These are phyloP conservation scores for Falcunculus frontatus DNA, from an alignment of 2,113 vertebrate species.

Conservation along the genomic window DNA sequence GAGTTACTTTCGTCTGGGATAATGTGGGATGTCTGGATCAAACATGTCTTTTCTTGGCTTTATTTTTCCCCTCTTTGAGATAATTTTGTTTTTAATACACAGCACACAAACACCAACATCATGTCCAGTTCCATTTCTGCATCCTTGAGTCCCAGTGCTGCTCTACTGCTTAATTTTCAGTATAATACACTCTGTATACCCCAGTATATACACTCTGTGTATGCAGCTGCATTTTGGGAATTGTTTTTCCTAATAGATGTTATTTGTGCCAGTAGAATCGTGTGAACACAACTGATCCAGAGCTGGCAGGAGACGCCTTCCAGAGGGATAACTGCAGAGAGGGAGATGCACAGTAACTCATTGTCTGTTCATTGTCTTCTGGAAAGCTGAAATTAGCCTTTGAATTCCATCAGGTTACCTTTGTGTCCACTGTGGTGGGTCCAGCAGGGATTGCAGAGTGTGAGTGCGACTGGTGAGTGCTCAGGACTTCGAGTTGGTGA, in stretches of 20 bases:
- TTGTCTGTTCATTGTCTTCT: not conserved
- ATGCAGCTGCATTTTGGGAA: not conserved
- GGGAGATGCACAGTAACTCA: not conserved
- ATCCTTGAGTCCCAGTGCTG: not conserved
- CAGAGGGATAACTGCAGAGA: not conserved
- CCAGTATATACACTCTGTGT: accelerated
- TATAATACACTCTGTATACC: accelerated
- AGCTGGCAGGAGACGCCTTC: not conserved
- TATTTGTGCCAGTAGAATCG: not conserved
- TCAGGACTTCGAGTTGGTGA: accelerated
- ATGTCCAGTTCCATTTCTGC: not conserved
- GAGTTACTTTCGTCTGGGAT: not conserved
- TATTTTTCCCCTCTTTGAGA: not conserved
- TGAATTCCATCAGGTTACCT: accelerated
- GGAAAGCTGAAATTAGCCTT: not conserved
- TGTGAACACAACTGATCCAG: not conserved
- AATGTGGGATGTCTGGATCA: not conserved
- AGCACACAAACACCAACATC: not conserved
- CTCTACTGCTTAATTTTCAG: not conserved
- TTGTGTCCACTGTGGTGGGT: not conserved
- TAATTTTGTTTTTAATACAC: not conserved
- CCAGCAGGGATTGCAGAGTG: not conserved
- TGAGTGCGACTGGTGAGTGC: not conserved
- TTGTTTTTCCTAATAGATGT: not conserved
- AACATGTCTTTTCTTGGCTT: not conserved